phyloP scores from a whole-genome alignment of 2,888 invertebrate species.

The Coronaproctus castanopsis region DNA sequence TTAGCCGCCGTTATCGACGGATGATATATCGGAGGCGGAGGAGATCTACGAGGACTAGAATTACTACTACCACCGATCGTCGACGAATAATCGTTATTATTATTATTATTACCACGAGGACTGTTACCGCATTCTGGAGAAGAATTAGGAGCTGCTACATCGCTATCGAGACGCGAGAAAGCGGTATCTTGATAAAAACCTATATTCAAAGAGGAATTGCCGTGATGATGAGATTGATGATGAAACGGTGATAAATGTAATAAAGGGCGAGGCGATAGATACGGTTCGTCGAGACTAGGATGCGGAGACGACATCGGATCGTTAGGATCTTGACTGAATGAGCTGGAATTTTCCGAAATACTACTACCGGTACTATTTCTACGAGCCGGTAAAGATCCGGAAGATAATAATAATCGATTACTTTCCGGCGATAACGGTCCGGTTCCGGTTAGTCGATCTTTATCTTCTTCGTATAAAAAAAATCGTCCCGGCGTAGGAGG shows the following conservation, averaged over 20 bases:
- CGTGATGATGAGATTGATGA: constrained; percentile 24
- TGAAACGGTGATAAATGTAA: constrained; percentile 39
- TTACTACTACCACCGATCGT: constrained; percentile 26
- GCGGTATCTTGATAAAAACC: constrained; percentile 74
- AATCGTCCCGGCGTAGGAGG: constrained; percentile 13
- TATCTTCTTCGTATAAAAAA: constrained; percentile 17
- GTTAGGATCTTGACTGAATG: constrained; percentile 40
- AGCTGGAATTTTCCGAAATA: constrained; percentile 54
- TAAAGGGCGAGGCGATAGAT: constrained; percentile 40
- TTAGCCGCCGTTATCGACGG: neutral
- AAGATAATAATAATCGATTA: too few relatives aligned
- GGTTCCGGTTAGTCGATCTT: constrained; percentile 17
- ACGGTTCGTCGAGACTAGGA: constrained; percentile 30
- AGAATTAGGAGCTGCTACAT: too few relatives aligned
- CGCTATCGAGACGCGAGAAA: too few relatives aligned
- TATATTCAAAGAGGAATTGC: constrained; percentile 62
- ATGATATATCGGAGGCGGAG: constrained; percentile 11
- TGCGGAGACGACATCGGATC: constrained; percentile 23
- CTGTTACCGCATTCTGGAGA: constrained; percentile 38
- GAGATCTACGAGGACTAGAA: constrained; percentile 14
- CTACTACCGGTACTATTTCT: constrained; percentile 61
- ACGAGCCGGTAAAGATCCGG: constrained; percentile 24
- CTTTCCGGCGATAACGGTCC: constrained; percentile 25
- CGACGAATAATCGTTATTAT: constrained; percentile 48
- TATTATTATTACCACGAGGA: constrained; percentile 36